A percentile compares a stretch with the other conserved stretches of the same genome.
Evolutionary conservation across 2,113 vertebrate genomes (phyloP).

Genomic region (Otis tarda): DNA sequence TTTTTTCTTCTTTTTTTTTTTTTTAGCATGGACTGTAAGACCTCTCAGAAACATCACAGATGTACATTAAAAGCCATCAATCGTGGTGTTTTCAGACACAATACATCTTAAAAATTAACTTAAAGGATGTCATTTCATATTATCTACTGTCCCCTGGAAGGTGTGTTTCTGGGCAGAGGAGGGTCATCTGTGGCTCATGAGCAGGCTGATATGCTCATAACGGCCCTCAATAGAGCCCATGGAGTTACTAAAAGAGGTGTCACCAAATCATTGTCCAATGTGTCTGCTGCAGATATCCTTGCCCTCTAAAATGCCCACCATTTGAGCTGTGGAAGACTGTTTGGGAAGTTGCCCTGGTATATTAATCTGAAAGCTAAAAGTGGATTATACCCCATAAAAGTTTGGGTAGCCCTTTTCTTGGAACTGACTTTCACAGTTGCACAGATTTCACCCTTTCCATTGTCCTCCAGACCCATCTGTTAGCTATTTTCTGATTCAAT

Average conservation of each 20-base stretch:
- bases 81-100: neutral
- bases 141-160: neutral
- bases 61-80: neutral
- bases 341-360: neutral
- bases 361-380: neutral
- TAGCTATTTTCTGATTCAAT: conserved; percentile 14
- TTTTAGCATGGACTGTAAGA: neutral
- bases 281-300: neutral
- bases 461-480: neutral
- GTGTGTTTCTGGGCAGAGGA: neutral
- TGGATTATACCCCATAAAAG: neutral
- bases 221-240: rapidly evolving
- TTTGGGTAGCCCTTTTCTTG: neutral
- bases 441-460: neutral
- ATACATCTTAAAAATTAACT: neutral
- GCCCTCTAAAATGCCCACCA: neutral
- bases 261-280: neutral
- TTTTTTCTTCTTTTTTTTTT: neutral
- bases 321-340: neutral
- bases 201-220: neutral
- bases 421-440: neutral
- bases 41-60: neutral
- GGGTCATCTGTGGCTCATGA: neutral
- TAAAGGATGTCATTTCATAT: neutral
- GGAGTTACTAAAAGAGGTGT: neutral